Evolutionary conservation across 1,140 invertebrate genomes (phyloP).

Genomic region (Lepidostoma basale): DNA sequence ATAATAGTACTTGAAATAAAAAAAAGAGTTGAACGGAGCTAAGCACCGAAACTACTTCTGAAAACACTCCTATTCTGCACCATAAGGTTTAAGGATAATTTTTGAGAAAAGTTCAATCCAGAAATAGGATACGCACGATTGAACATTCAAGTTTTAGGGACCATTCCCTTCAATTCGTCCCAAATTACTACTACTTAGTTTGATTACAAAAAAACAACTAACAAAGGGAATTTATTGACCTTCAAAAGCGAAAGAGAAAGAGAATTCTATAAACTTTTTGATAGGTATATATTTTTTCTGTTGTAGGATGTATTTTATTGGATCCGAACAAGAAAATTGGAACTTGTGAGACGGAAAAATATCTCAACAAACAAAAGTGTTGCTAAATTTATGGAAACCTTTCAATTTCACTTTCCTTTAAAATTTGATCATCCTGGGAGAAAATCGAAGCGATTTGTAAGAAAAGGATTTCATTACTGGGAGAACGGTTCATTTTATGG

Average conservation of each 20-base stretch:
- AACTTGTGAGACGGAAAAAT: too few relatives aligned
- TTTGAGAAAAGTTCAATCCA: neutral
- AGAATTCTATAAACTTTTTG: too few relatives aligned
- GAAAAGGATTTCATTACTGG: neutral
- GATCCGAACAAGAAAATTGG: neutral
- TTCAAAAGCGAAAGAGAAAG: too few relatives aligned
- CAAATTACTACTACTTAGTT: too few relatives aligned
- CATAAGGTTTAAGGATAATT: neutral
- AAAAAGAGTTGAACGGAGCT: too few relatives aligned
- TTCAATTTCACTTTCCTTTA: neutral
- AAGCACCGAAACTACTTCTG: too few relatives aligned
- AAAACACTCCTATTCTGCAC: too few relatives aligned
- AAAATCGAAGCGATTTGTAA: neutral
- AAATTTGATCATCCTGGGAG: neutral
- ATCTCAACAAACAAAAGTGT: conserved; percentile 3
- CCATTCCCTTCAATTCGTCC: neutral
- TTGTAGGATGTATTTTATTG: too few relatives aligned
- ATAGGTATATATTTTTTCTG: too few relatives aligned
- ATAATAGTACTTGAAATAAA: too few relatives aligned
- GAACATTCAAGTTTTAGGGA: neutral
- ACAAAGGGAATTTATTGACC: too few relatives aligned
- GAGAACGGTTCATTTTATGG: neutral
- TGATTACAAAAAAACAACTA: too few relatives aligned
- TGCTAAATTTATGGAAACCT: conserved; percentile 6
- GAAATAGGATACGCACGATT: neutral